Percentiles rank a stretch among this genome's conserved stretches.
Evolutionary conservation across 2,888 invertebrate genomes (phyloP).

Genomic region (Argyra leucocephala): DNA sequence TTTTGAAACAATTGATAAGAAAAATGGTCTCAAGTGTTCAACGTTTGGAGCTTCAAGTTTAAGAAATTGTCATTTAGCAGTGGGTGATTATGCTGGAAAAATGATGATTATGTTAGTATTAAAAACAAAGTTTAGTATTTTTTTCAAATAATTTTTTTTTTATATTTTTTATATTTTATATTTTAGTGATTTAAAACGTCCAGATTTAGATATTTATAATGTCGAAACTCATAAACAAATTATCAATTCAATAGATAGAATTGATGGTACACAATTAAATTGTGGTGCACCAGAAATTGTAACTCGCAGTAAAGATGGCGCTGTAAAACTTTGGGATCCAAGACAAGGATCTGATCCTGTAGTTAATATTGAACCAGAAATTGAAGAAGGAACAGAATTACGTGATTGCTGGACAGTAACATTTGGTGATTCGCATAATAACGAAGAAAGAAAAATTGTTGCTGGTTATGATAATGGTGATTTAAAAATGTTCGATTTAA

Average conservation of each 20-base stretch:
- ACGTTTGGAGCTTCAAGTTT: constrained; percentile 84
- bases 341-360: constrained; percentile 83
- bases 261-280: constrained; percentile 70
- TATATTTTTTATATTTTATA: neutral
- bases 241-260: constrained; percentile 84
- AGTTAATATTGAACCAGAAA: constrained; percentile 65
- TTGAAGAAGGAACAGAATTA: constrained; percentile 48
- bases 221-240: constrained; percentile 72
- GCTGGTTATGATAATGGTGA: constrained; percentile 97
- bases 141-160: neutral
- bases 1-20: constrained; percentile 67
- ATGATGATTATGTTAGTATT: constrained; percentile 73
- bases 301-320: constrained; percentile 88
- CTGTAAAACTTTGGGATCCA: constrained; percentile 92
- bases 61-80: constrained; percentile 71
- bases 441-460: constrained; percentile 72
- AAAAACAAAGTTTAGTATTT: too few species aligned
- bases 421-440: constrained; percentile 84
- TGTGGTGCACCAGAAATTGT: constrained; percentile 92
- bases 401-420: constrained; percentile 91
- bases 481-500: constrained; percentile 83
- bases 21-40: constrained; percentile 83
- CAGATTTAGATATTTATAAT: constrained; percentile 63
- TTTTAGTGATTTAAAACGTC: constrained; percentile 69
- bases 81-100: constrained; percentile 81